Percentiles rank a stretch among this genome's conserved stretches.
Evolutionary conservation across 1,140 invertebrate species (phyloP).

Genomic region (Orius laevigatus): DNA sequence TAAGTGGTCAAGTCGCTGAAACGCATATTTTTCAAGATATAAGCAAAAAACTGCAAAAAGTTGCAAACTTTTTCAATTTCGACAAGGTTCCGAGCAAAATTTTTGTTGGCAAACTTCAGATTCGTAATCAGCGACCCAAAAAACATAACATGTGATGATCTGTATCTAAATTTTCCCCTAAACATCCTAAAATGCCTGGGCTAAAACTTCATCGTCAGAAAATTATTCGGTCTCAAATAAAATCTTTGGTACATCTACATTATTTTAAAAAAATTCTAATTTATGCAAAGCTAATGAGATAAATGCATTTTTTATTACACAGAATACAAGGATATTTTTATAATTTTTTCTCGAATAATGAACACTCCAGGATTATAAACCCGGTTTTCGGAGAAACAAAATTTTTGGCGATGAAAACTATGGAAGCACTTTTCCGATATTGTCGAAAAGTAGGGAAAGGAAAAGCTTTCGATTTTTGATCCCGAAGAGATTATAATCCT

Average conservation of each 20-base stretch:
- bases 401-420: slow-evolving; percentile 1
- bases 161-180: no score
- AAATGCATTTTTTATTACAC: slow-evolving; percentile 1
- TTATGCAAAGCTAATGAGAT: slow-evolving; percentile 2
- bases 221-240: background rate
- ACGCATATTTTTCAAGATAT: no score
- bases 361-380: background rate
- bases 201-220: no score
- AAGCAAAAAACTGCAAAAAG: no score
- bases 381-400: background rate
- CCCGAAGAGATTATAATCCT: background rate
- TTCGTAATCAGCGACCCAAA: no score
- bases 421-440: slow-evolving; percentile 3
- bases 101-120: no score
- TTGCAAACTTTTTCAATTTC: no score
- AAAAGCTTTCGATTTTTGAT: background rate
- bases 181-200: no score
- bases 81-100: no score
- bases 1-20: no score
- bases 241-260: slow-evolving; percentile 2
- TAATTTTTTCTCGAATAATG: background rate
- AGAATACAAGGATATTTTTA: slow-evolving; percentile 2
- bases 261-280: slow-evolving; percentile 4
- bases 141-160: no score
- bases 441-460: background rate